Conservation (phyloP, 1,140 invertebrate species). For the Euborellia annulipes region DNA sequence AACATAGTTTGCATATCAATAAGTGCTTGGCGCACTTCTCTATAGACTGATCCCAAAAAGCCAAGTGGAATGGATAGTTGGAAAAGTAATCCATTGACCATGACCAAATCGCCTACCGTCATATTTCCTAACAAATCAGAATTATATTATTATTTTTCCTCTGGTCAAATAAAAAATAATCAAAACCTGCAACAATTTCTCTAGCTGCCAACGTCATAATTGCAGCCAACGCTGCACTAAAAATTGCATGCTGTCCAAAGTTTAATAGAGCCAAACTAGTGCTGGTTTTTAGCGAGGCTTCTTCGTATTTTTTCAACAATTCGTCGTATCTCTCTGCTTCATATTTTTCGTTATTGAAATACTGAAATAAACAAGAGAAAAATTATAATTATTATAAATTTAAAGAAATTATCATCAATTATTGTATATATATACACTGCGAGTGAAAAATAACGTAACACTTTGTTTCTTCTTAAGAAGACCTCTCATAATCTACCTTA, state of each 20-base stretch:
- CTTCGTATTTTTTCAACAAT: conserved; percentile 73
- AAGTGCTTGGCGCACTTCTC: conserved; percentile 90
- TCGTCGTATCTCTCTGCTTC: conserved; percentile 84
- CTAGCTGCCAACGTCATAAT: conserved; percentile 90
- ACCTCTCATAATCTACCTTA: too few species aligned
- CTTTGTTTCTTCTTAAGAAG: too few species aligned
- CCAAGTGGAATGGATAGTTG: conserved; percentile 94
- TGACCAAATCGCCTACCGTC: conserved; percentile 95
- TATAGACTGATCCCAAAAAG: conserved; percentile 92
- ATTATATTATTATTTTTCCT: conserved; percentile 4
- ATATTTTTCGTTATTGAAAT: conserved; percentile 96
- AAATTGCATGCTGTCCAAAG: conserved; percentile 98
- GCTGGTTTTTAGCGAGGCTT: conserved; percentile 86
- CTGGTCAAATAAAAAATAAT: neutral
- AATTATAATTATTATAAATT: conserved; percentile 4
- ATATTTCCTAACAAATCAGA: conserved; percentile 56
- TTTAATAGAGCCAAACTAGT: conserved; percentile 87
- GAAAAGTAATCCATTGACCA: conserved; percentile 96
- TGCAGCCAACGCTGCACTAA: conserved; percentile 76
- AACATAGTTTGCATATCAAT: conserved; percentile 99
- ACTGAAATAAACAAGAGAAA: conserved; percentile 39
- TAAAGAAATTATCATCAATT: too few species aligned
- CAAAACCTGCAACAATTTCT: conserved; percentile 68
- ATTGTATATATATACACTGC: too few species aligned
- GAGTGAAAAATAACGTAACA: too few species aligned